A percentile compares a stretch with the other conserved stretches of the same genome.
Conservation (phyloP, 2,113 vertebrate genomes). For the Arizona elegans region DNA sequence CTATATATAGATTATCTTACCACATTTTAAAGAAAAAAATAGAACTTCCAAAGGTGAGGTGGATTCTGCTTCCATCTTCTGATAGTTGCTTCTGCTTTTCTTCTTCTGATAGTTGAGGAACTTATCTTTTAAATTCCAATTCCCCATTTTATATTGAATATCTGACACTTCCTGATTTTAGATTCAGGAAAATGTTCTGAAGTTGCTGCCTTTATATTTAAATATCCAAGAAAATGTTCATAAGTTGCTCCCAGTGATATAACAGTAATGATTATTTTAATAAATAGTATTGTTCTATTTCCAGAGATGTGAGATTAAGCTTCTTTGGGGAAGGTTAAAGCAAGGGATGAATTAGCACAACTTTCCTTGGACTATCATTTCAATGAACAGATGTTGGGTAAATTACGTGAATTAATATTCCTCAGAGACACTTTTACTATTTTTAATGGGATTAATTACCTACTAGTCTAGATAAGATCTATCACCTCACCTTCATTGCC, state of each 20-base stretch:
- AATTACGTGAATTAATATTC: not conserved
- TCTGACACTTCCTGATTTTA: not conserved
- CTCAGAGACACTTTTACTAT: not conserved
- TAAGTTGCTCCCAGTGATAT: not conserved
- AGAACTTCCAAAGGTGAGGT: slow-evolving; percentile 40
- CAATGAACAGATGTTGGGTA: not conserved
- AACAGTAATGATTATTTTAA: not conserved
- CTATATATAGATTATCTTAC: not conserved
- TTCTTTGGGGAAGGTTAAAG: not conserved
- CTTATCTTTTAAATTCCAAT: slow-evolving; percentile 27
- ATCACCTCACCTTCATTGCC: not conserved
- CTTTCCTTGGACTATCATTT: not conserved
- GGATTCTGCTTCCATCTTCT: slow-evolving; percentile 49
- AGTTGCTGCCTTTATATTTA: not conserved
- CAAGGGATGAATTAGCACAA: not conserved
- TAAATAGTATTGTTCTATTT: not conserved
- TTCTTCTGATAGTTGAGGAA: slow-evolving; percentile 42
- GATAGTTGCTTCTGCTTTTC: too few species aligned
- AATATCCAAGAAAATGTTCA: not conserved
- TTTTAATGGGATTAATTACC: not conserved
- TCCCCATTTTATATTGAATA: not conserved
- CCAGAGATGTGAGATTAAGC: not conserved
- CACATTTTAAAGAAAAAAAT: not conserved
- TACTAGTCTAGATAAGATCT: not conserved
- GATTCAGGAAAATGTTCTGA: not conserved